Evolutionary conservation across 2,888 invertebrate genomes (phyloP).

Genomic region (Lithophane leautieri): DNA sequence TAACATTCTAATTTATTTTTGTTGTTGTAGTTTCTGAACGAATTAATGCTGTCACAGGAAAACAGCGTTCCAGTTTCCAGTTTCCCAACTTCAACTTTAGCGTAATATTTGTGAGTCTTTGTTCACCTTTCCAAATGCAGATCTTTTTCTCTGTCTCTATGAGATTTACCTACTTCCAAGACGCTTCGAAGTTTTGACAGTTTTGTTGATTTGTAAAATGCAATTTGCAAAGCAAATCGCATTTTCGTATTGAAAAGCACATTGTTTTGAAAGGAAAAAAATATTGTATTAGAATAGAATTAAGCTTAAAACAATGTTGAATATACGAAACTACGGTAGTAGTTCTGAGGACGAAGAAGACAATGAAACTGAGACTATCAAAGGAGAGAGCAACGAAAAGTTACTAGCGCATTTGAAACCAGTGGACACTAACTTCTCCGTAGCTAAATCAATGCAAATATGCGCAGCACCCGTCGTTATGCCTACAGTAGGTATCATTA

Average conservation of each 20-base stretch:
- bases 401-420: slow-evolving; percentile 90
- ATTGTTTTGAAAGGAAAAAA: slow-evolving; percentile 39
- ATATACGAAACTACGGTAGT: slow-evolving; percentile 93
- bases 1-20: no score
- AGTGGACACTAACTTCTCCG: slow-evolving; percentile 89
- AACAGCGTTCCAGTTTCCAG: slow-evolving; percentile 3
- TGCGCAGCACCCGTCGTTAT: slow-evolving; percentile 96
- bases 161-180: background rate
- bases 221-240: background rate
- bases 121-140: fast-evolving
- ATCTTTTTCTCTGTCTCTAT: slow-evolving; percentile 20
- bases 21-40: slow-evolving; percentile 43
- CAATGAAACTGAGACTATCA: slow-evolving; percentile 78
- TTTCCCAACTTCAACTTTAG: fast-evolving
- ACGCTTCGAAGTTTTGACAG: background rate
- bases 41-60: background rate
- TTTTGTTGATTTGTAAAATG: no score
- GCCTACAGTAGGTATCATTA: slow-evolving; percentile 92
- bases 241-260: background rate
- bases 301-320: slow-evolving; percentile 90
- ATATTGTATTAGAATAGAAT: background rate
- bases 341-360: slow-evolving; percentile 93
- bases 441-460: slow-evolving; percentile 92
- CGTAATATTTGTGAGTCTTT: background rate
- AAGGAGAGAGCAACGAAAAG: slow-evolving; percentile 82